Conservation (phyloP, 2,113 vertebrate genomes). For the Notiomystis cincta region DNA sequence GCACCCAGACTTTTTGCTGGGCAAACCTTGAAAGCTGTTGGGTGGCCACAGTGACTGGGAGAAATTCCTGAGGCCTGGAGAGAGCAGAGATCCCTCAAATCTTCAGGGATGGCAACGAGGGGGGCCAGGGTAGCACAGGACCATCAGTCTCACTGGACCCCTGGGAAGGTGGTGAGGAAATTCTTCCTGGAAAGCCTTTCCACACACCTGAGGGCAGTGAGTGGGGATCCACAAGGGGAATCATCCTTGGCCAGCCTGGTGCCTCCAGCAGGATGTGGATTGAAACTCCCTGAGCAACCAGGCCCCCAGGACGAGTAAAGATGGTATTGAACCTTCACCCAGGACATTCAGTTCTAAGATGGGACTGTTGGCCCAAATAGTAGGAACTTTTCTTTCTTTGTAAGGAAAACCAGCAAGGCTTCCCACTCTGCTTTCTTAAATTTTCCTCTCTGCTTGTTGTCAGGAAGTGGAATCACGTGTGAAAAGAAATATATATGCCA, state of each 20-base stretch:
- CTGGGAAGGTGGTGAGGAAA: not conserved
- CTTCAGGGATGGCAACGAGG: not conserved
- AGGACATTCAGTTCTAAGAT: not conserved
- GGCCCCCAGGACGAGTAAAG: not conserved
- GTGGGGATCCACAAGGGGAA: not conserved
- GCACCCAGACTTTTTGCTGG: not conserved
- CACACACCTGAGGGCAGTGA: not conserved
- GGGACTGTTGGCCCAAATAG: not conserved
- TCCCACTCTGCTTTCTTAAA: not conserved
- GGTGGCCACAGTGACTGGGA: not conserved
- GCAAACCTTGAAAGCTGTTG: not conserved
- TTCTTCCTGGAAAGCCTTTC: not conserved
- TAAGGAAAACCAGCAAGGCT: not conserved
- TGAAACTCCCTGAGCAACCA: not conserved
- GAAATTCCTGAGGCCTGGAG: not conserved
- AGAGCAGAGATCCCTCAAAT: not conserved
- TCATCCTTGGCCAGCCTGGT: not conserved
- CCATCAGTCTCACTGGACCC: not conserved
- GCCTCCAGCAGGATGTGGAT: not conserved
- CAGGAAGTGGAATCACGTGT: not conserved
- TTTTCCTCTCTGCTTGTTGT: slow-evolving; percentile 27
- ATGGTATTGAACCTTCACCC: not conserved
- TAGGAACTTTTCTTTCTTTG: not conserved
- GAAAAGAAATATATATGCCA: not conserved
- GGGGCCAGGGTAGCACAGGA: not conserved